Base-by-base conservation (phyloP, 2,888 invertebrate species). In the Gandaritis pyraliata region DNA sequence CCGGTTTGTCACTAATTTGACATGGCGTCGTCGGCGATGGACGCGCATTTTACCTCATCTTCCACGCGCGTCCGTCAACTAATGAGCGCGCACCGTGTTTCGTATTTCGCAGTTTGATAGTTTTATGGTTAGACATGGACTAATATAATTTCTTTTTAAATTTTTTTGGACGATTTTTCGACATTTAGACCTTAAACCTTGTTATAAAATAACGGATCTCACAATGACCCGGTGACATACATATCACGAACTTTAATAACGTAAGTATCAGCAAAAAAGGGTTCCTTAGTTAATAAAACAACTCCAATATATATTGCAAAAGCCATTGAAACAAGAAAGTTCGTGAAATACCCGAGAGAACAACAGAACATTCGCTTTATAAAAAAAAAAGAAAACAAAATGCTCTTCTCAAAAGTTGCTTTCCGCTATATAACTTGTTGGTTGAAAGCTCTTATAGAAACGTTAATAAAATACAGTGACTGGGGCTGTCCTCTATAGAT, bases 251-350 rank as follows among this genome's bases (percentile, higher is more conserved):
- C 49, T 58, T 36, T 56, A 50, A 65, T 53, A 58, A 61, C 58
- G 53, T 43, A 51, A 66, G 55, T 49, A 58, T 36, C 56, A 15
- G 41, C 13, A 61, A 63, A 66, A 67, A 67, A 67, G 64, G 69
- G 67, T 68, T 61, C 63, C 58, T 64, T 66, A 72, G 70, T 77
- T 78, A 78, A 82, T 82, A 81, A 82, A 81, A 80, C 73, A 81
- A 75, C 70, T 74, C 75, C 76, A 76, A 80, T 81, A 80, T 78
- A 81, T 43, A 10, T 79, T 67, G 74, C 74, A 76, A 77, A 77
- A 81, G 78, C 78, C 76, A 79, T 73, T 72, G 77, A 73, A 81
- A 81, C 76, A 81, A 81, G 75, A 80, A 83, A 83, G 76, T 84
- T 82, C 74, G 76, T 67, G 70, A 73, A 81, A 82, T 81, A 77